Percentiles rank a stretch among this genome's conserved stretches.
Conservation (phyloP, 2,888 invertebrate genomes). For the Trachelus tabidus region DNA sequence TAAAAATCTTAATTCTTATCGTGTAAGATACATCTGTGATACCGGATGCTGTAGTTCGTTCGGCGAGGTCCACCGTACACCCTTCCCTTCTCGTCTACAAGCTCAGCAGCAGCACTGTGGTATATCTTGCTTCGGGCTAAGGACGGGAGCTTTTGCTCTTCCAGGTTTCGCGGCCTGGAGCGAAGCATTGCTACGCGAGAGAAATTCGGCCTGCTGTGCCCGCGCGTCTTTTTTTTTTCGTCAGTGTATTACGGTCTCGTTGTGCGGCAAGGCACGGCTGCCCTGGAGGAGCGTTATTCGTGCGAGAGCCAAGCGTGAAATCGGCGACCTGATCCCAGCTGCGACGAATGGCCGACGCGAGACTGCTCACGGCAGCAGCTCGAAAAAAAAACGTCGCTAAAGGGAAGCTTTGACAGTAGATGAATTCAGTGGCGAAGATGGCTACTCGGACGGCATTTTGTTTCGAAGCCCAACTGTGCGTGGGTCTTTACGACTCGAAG, state of each 20-base stretch:
- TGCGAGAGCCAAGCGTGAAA: neutral
- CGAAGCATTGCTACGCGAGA: constrained; percentile 46
- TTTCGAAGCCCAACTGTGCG: neutral
- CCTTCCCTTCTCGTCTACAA: constrained; percentile 29
- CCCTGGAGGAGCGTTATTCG: neutral
- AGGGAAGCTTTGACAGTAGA: neutral
- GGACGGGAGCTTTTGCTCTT: constrained; percentile 47
- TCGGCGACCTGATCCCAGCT: neutral
- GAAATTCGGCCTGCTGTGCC: constrained; percentile 43
- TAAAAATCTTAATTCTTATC: neutral
- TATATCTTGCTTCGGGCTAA: constrained; percentile 36
- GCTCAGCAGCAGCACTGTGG: constrained; percentile 20
- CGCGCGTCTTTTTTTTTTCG: constrained; percentile 38
- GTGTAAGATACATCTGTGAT: neutral
- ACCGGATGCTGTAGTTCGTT: constrained; percentile 26
- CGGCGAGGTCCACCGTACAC: constrained; percentile 52
- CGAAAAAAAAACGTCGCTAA: neutral
- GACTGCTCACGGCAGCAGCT: neutral
- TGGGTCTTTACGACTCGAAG: neutral
- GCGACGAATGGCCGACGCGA: neutral
- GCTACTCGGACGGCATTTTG: neutral
- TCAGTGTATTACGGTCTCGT: constrained; percentile 12
- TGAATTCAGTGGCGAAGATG: neutral
- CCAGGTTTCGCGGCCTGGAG: constrained; percentile 47
- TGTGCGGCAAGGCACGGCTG: neutral